Conservation (phyloP, 2,888 invertebrate genomes). For the Tiliacea aurago region DNA sequence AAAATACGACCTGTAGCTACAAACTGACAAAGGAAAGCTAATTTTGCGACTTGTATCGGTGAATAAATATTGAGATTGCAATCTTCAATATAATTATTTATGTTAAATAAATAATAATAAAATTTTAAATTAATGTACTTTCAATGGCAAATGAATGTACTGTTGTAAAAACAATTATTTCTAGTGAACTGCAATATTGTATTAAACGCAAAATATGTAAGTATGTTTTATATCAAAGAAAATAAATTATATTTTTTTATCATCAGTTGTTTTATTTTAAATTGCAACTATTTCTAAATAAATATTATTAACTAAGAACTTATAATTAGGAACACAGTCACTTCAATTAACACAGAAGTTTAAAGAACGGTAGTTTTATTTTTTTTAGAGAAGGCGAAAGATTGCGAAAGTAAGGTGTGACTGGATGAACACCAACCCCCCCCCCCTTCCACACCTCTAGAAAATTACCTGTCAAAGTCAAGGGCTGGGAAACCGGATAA, state of each 20-base stretch:
- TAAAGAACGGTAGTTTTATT: slow-evolving; percentile 24
- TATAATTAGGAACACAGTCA: slow-evolving; percentile 51
- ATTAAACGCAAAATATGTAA: slow-evolving; percentile 1
- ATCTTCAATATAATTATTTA: not conserved
- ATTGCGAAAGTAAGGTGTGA: too few relatives aligned
- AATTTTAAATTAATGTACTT: not conserved
- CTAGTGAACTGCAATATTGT: not conserved
- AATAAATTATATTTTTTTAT: slow-evolving; percentile 45
- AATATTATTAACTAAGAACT: slow-evolving; percentile 72
- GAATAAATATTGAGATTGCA: not conserved
- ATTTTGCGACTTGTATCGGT: too few relatives aligned
- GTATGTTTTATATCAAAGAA: slow-evolving; percentile 15
- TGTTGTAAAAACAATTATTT: slow-evolving; percentile 13
- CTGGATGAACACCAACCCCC: too few relatives aligned
- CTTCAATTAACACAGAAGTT: slow-evolving; percentile 53
- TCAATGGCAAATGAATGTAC: not conserved
- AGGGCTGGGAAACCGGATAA: too few relatives aligned
- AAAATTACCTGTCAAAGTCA: too few relatives aligned
- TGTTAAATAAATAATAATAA: not conserved
- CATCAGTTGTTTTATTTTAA: slow-evolving; percentile 68
- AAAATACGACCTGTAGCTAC: too few relatives aligned
- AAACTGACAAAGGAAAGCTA: too few relatives aligned
- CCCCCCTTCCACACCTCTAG: too few relatives aligned
- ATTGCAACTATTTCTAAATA: slow-evolving; percentile 59
- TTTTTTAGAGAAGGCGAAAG: not conserved